A percentile compares a stretch with the other conserved stretches of the same genome.
Conservation (phyloP, 2,888 invertebrate genomes). For the Tiphia femorata region DNA sequence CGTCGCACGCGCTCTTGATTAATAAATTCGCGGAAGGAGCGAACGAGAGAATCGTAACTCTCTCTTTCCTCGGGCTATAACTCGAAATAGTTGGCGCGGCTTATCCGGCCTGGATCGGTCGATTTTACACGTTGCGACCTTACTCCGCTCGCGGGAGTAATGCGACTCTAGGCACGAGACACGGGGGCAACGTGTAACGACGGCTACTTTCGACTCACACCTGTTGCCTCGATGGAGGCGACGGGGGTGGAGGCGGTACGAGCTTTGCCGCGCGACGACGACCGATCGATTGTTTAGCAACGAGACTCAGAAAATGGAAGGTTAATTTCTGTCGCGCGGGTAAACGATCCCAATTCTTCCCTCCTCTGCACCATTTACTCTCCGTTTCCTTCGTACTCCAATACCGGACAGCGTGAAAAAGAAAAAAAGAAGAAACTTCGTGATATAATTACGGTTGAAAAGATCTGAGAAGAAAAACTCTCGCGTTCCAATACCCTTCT, state of each 20-base stretch:
- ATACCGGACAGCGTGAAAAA: no score
- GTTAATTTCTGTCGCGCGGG: constrained; percentile 60
- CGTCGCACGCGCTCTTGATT: constrained; percentile 39
- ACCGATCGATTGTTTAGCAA: constrained; percentile 65
- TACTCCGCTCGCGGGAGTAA: background rate
- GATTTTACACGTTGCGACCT: constrained; percentile 46
- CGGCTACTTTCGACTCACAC: constrained; percentile 46
- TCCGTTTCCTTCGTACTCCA: constrained; percentile 4
- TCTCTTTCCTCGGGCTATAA: constrained; percentile 46
- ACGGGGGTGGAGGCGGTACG: constrained; percentile 36
- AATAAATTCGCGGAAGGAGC: no score
- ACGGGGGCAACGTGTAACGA: constrained; percentile 48
- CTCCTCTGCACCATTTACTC: constrained; percentile 22
- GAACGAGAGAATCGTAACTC: constrained; percentile 47
- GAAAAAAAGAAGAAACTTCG: background rate
- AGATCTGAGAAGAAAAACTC: no score
- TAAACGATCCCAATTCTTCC: constrained; percentile 54
- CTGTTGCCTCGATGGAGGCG: constrained; percentile 55
- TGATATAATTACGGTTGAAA: no score
- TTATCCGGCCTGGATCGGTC: constrained; percentile 56
- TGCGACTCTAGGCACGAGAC: background rate
- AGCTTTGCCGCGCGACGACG: constrained; percentile 51
- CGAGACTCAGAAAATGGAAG: constrained; percentile 62
- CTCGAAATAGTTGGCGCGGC: constrained; percentile 56
- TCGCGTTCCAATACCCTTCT: no score